These are phyloP conservation scores for Lithophane socia DNA, from an alignment of 2,888 invertebrate species.

Conservation along the genomic window DNA sequence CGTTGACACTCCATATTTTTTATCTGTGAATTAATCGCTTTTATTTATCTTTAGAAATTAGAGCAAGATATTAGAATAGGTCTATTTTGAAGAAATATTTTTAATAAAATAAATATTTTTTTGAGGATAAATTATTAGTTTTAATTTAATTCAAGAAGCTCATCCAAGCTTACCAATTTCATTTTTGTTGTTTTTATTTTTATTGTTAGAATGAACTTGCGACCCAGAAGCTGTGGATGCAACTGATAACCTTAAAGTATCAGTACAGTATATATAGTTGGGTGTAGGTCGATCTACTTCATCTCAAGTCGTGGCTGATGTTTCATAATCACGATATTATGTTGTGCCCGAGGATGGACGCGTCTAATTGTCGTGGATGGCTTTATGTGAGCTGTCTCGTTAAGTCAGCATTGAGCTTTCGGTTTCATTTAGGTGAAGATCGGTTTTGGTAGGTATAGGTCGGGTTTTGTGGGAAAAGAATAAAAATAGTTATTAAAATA, in stretches of 20 bases:
- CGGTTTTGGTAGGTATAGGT: neutral
- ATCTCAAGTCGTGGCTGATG: constrained; percentile 78
- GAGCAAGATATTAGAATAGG: neutral
- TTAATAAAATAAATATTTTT: neutral
- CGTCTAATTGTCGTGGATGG: constrained; percentile 81
- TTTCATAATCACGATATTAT: constrained; percentile 84
- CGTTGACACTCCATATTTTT: no score
- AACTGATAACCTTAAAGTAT: constrained; percentile 81
- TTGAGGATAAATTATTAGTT: no score
- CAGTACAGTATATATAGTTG: constrained; percentile 85
- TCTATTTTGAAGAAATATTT: neutral
- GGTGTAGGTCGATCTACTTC: constrained; percentile 83
- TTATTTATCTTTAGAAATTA: neutral
- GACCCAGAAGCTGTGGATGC: constrained; percentile 71
- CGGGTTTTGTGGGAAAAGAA: no score
- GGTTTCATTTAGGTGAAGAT: neutral
- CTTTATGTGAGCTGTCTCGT: constrained; percentile 68
- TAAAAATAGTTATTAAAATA: no score
- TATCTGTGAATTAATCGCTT: no score
- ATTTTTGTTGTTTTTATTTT: constrained; percentile 69
- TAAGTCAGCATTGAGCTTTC: constrained; percentile 23
- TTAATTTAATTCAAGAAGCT: neutral
- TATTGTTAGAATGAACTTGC: constrained; percentile 64
- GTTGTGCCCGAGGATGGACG: constrained; percentile 76
- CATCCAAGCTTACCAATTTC: constrained; percentile 78